Percentiles rank a stretch among this genome's conserved stretches.
phyloP scores from a whole-genome alignment of 1,140 invertebrate genomes.

The Tetramorium simillimum region DNA sequence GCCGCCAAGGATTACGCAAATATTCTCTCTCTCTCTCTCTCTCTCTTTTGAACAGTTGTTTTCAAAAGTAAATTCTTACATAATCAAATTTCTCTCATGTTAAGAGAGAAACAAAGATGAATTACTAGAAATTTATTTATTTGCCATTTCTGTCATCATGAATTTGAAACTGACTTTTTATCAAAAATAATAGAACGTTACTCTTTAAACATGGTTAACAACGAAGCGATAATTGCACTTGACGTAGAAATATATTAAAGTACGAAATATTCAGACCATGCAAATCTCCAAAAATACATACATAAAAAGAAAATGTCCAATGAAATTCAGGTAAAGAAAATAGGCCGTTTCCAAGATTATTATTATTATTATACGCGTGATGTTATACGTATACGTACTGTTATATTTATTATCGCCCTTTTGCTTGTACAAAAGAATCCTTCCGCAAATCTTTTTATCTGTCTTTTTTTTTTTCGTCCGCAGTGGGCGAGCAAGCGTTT shows the following conservation, averaged over 20 bases:
- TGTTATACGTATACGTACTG: too few relatives aligned
- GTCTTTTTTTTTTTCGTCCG: background rate
- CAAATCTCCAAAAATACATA: background rate
- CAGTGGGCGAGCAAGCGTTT: background rate
- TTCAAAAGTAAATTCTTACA: background rate
- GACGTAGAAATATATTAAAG: background rate
- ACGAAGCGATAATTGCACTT: background rate
- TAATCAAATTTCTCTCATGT: background rate
- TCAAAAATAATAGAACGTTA: background rate
- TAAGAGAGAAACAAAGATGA: background rate
- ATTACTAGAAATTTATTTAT: background rate
- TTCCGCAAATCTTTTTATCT: background rate
- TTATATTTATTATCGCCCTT: background rate
- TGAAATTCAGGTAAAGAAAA: background rate
- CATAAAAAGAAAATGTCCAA: background rate
- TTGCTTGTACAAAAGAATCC: background rate
- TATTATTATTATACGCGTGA: background rate
- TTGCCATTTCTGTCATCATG: background rate
- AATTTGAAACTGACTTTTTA: background rate
- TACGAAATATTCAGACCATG: background rate
- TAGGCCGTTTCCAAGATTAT: background rate
- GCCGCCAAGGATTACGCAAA: constrained; percentile 32
- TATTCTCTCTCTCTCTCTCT: background rate
- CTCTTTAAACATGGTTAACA: background rate
- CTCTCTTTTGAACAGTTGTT: background rate